Base-by-base conservation (phyloP, 2,888 invertebrate species). In the Eupithecia abbreviata region DNA sequence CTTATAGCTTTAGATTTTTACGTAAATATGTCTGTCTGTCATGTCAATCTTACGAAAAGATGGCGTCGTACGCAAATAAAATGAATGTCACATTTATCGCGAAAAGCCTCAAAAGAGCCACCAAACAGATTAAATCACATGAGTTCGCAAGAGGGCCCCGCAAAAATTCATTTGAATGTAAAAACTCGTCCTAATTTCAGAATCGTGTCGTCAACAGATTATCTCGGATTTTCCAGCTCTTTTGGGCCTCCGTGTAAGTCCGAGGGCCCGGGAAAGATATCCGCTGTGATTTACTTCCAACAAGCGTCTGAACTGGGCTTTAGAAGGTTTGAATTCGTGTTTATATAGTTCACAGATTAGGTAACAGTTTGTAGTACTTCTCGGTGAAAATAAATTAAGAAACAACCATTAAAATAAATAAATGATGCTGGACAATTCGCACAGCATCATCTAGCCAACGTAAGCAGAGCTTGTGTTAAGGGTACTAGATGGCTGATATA, bases 191-290 rank as follows among this genome's bases (percentile, higher is more conserved):
- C 90, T 93, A 92, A 92, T 92, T 93, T 90, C 85, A 85, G 84
- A 92, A 91, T 87, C 91, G 88, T 91, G 93, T 92, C 89, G 87
- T 85, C 85, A 85, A 82, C 86, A 91, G 92, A 93, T 93, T 91
- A 93, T 91, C 91, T 88, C 84, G 90, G 91, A 90, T 92, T 91
- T 89, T 85, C 88, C 85, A 89, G 89, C 90, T 88, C 88, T 90
- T 91, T 87, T 85, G 86, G 84, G 79, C 67, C 78, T 76, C 77
- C 73, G 68, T 78, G 73, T 51, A 68, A 73, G 62, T 62, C 71
- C 68, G 68, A 73, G 66, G 77, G 78, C 72, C 73, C 58, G 69
- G 65, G 65, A 15, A 49, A 74, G 73, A 71, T 70, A 68, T 58
- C 67, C 71, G 62, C 65, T 65, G 66, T 72, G 70, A 72, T 77